Evolutionary conservation across 2,113 vertebrate species (phyloP), one percentile per base, ranked within the genome.

Genomic region (Suncus etruscus): DNA sequence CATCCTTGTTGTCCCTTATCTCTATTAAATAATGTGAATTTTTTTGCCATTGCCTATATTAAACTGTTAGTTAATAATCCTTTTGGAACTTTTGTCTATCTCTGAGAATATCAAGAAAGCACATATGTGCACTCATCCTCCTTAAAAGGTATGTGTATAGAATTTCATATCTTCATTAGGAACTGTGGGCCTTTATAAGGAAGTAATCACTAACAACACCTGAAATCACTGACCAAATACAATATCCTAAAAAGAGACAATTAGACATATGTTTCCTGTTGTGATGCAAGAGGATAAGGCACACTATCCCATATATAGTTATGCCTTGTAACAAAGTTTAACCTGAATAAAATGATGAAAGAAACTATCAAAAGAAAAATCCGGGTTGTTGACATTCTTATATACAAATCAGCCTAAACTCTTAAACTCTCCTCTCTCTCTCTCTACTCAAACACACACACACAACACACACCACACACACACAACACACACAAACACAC

Each of bases 361-460:
- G 72, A 78, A 94, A 87, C 8, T 75, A 69, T 25, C 18, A 83
- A 82, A 50, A 92, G 92, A 90, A 73, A 82, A 50, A 1, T 72
- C 10, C 51, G 73, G 72, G 73, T 9, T 58, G 61, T 80, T 39
- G 39, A 88, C 27, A 76, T 31, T 29, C 51, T 58, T 58, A 85
- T 8, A 91, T 27, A 86, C 50, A 70, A 70, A 91, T 2, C 12
- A 63, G 25, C 11, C n/a, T 70, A 15, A 45, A 68, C 75, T 77
- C 74, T 88, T 79, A 32, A 47, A 20, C n/a, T 48, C 18, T 16
- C 18, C 54, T 58, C 54, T 16, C 15, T 54, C 9, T 54, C 54
- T 54, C 54, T 54, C 54, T 54, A 66, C 29, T 25, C 61, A 54
- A 72, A 75, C 22, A 68, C 15, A 68, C 51, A 82, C 54, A 84